Percentiles rank a stretch among this genome's conserved stretches.
phyloP scores from a whole-genome alignment of 1,140 invertebrate genomes.

The Acromyrmex charruanus region DNA sequence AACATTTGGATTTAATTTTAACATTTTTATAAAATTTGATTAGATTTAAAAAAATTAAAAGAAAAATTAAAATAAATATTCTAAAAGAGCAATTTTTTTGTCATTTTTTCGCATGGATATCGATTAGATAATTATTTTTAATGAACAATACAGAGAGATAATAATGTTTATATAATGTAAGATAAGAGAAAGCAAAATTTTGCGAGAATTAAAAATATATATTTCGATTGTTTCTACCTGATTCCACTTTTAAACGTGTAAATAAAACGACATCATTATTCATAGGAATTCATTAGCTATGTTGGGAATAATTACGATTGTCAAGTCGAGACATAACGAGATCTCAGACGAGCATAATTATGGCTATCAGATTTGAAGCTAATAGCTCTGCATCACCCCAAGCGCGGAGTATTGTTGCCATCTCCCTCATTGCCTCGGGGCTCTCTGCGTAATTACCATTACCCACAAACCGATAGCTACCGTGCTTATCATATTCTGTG shows the following conservation, averaged over 20 bases:
- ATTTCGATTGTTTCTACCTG: not conserved
- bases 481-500: conserved; percentile 81
- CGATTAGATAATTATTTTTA: not conserved
- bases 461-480: conserved; percentile 78
- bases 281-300: conserved; percentile 61
- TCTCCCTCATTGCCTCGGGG: conserved; percentile 74
- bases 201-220: not conserved
- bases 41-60: not conserved
- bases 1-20: not conserved
- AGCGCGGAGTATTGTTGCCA: conserved; percentile 75
- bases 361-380: conserved; percentile 76
- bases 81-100: not conserved
- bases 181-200: not conserved
- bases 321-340: conserved; percentile 56
- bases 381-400: conserved; percentile 76
- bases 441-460: conserved; percentile 81
- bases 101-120: not conserved
- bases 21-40: not conserved
- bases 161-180: not conserved
- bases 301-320: conserved; percentile 68
- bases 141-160: not conserved
- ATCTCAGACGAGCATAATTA: conserved; percentile 75
- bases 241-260: not conserved
- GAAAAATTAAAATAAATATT: not conserved
- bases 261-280: conserved; percentile 39